These are phyloP conservation scores for Argentina silus DNA, from an alignment of 2,797 vertebrate genomes.

Conservation along the genomic window DNA sequence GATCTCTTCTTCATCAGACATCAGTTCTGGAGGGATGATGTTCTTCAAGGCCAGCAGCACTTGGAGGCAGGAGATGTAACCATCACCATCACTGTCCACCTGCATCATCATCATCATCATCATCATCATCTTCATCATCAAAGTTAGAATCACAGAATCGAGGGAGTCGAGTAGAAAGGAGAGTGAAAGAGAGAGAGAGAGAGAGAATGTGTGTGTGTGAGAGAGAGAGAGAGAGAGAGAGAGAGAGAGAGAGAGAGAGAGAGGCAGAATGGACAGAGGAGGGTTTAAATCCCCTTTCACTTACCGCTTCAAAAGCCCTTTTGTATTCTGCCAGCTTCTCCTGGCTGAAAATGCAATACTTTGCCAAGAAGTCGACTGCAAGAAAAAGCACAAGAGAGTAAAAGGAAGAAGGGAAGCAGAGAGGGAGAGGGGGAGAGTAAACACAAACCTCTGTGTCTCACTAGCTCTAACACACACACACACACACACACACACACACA, in stretches of 20 bases:
- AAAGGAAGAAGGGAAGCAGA: neutral
- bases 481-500: too few species aligned
- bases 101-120: constrained; percentile 37
- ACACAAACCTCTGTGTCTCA: constrained; percentile 16
- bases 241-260: constrained; percentile 15
- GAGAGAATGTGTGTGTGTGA: constrained; percentile 4
- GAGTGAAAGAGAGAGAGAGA: constrained; percentile 24
- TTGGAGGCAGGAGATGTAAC: constrained; percentile 77
- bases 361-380: constrained; percentile 93
- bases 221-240: constrained; percentile 24
- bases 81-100: constrained; percentile 76
- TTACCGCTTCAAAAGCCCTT: constrained; percentile 92
- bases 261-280: constrained; percentile 31
- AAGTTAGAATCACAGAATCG: neutral
- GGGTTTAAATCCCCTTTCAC: constrained; percentile 79
- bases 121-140: neutral
- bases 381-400: constrained; percentile 59
- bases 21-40: constrained; percentile 71
- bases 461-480: neutral
- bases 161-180: neutral
- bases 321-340: constrained; percentile 90
- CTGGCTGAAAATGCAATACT: constrained; percentile 90
- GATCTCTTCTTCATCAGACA: constrained; percentile 82
- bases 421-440: neutral
- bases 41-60: constrained; percentile 77